Evolutionary conservation across 2,113 vertebrate genomes (phyloP).

Genomic region (Aspiorhynchus laticeps): DNA sequence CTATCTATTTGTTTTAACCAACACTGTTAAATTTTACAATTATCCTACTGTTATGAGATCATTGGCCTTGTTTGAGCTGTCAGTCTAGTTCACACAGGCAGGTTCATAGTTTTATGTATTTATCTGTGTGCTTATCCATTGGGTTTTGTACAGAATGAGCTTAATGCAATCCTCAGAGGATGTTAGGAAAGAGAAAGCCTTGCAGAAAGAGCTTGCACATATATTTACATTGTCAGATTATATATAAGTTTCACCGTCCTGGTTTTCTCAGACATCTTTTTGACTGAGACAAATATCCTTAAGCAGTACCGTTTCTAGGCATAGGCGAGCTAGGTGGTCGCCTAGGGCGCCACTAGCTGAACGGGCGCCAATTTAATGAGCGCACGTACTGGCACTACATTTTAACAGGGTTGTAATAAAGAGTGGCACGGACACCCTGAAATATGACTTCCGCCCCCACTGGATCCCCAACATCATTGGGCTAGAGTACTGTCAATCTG

Average conservation of each 20-base stretch:
- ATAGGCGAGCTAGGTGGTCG: too few relatives aligned
- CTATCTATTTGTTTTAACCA: conserved; percentile 33
- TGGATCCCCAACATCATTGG: too few relatives aligned
- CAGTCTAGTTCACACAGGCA: neutral
- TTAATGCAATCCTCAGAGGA: neutral
- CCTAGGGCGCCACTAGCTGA: too few relatives aligned
- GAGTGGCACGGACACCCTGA: too few relatives aligned
- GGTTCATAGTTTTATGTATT: neutral
- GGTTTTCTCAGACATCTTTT: neutral
- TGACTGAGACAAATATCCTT: neutral
- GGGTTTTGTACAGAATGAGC: neutral
- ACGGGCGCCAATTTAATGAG: too few relatives aligned
- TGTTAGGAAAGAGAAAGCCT: neutral
- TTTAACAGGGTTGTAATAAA: too few relatives aligned
- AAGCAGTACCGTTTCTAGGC: too few relatives aligned
- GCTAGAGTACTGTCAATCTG: too few relatives aligned
- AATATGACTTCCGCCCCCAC: too few relatives aligned
- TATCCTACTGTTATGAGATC: conserved; percentile 1
- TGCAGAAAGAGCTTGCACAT: neutral
- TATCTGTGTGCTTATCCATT: neutral
- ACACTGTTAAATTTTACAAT: conserved; percentile 12
- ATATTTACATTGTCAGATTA: neutral
- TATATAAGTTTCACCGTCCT: neutral
- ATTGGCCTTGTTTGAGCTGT: conserved; percentile 29
- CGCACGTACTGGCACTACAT: too few relatives aligned